A percentile compares a stretch with the other conserved stretches of the same genome.
Evolutionary conservation across 64 coral and sea anemone genomes (phyloP).

Genomic region (Pocillopora damicornis): DNA sequence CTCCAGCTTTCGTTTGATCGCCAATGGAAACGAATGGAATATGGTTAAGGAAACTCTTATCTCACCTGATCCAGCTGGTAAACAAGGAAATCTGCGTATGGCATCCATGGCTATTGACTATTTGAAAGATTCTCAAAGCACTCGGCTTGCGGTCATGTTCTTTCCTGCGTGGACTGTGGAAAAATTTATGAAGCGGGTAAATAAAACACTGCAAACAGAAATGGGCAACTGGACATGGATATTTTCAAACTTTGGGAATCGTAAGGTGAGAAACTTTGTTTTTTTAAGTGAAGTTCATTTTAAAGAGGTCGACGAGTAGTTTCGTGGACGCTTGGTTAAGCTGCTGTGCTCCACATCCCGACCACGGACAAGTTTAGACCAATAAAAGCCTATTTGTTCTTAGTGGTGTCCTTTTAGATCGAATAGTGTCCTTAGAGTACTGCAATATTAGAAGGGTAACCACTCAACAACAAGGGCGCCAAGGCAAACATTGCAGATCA

Average conservation of each 20-base stretch:
- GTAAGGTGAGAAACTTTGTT: not conserved
- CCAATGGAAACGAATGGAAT: constrained; percentile 38
- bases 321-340: no score
- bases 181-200: not conserved
- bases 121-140: not conserved
- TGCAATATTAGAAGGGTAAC: no score
- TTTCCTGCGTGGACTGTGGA: constrained; percentile 38
- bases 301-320: not conserved
- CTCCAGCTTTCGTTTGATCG: constrained; percentile 39
- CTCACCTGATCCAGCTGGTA: not conserved
- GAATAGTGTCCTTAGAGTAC: no score
- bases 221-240: constrained; percentile 52
- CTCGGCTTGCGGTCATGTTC: constrained; percentile 31
- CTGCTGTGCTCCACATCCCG: no score
- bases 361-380: no score
- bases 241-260: constrained; percentile 51
- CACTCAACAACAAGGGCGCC: no score
- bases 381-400: no score
- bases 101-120: not conserved
- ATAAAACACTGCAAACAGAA: not conserved
- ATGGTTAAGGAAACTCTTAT: constrained; percentile 9
- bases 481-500: no score
- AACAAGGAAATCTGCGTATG: not conserved
- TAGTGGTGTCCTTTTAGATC: no score
- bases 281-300: not conserved